Conservation (phyloP, 2,797 vertebrate genomes). For the Peromyscus attwateri region DNA sequence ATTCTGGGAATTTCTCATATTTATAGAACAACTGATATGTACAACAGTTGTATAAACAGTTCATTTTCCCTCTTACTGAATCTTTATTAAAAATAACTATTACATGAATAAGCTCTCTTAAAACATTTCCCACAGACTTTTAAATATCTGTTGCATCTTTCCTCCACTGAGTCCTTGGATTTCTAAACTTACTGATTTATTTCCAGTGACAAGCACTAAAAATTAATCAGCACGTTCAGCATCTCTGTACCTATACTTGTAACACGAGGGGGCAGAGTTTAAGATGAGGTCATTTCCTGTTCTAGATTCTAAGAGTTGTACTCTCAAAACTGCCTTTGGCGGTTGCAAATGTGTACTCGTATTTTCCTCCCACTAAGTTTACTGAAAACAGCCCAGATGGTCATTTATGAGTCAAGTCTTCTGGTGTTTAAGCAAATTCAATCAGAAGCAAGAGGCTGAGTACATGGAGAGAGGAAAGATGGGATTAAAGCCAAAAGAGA, state of each 20-base stretch:
- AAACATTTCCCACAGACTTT: conserved; percentile 72
- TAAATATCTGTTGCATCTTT: conserved; percentile 57
- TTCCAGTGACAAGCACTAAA: conserved; percentile 73
- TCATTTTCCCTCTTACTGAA: conserved; percentile 72
- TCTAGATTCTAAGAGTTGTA: conserved; percentile 73
- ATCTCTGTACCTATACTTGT: conserved; percentile 69
- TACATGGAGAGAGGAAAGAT: not conserved
- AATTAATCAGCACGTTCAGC: conserved; percentile 64
- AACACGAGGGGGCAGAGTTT: conserved; percentile 48
- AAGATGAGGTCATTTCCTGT: conserved; percentile 75
- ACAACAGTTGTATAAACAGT: conserved; percentile 57
- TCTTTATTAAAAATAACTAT: conserved; percentile 65
- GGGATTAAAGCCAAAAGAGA: conserved; percentile 20
- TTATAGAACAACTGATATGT: conserved; percentile 51
- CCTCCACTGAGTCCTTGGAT: conserved; percentile 29
- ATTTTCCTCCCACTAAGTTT: conserved; percentile 59
- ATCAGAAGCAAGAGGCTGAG: conserved; percentile 61
- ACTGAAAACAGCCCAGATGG: conserved; percentile 68
- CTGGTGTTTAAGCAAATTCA: conserved; percentile 63
- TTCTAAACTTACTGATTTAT: conserved; percentile 74
- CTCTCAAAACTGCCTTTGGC: conserved; percentile 66
- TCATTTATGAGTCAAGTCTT: conserved; percentile 68
- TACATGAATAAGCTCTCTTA: conserved; percentile 63
- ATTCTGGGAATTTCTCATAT: conserved; percentile 67
- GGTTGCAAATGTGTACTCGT: conserved; percentile 68